Percentiles rank a stretch among this genome's conserved stretches.
These are phyloP conservation scores for Papilio aristodemus DNA, from an alignment of 1,140 invertebrate species.

Conservation along the genomic window DNA sequence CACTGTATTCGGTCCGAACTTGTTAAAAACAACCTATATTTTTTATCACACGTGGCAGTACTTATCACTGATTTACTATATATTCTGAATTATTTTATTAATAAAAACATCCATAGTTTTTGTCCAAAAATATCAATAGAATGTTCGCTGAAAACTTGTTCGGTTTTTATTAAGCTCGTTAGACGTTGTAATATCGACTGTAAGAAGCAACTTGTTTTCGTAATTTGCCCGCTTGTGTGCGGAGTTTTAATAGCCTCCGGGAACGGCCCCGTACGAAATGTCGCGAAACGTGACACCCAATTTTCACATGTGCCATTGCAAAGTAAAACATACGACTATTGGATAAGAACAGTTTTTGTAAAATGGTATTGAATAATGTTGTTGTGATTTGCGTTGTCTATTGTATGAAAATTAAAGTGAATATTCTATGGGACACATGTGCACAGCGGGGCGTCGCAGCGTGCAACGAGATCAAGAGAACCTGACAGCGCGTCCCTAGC, in stretches of 20 bases:
- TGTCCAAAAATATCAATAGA: neutral
- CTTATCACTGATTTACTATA: too few species aligned
- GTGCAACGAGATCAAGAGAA: conserved; percentile 23
- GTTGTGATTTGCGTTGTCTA: conserved; percentile 18
- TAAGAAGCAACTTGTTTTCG: neutral
- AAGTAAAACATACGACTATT: neutral
- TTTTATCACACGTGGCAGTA: neutral
- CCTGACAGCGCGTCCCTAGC: conserved; percentile 20
- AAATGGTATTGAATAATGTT: neutral
- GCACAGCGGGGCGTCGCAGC: conserved; percentile 28
- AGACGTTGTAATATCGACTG: conserved; percentile 1
- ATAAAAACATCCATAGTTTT: too few species aligned
- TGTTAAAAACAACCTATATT: neutral
- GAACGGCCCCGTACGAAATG: conserved; percentile 13
- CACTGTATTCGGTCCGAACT: neutral
- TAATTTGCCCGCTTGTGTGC: conserved; percentile 15
- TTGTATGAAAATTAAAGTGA: conserved; percentile 31
- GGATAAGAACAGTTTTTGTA: neutral
- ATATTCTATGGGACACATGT: conserved; percentile 28
- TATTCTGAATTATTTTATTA: too few species aligned
- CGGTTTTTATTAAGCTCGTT: conserved; percentile 8
- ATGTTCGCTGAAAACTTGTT: conserved; percentile 5
- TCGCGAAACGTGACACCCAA: neutral
- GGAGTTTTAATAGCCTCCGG: conserved; percentile 29
- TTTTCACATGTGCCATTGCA: neutral